These are phyloP conservation scores for Oceanites oceanicus DNA, from an alignment of 2,113 vertebrate genomes.

Conservation along the genomic window DNA sequence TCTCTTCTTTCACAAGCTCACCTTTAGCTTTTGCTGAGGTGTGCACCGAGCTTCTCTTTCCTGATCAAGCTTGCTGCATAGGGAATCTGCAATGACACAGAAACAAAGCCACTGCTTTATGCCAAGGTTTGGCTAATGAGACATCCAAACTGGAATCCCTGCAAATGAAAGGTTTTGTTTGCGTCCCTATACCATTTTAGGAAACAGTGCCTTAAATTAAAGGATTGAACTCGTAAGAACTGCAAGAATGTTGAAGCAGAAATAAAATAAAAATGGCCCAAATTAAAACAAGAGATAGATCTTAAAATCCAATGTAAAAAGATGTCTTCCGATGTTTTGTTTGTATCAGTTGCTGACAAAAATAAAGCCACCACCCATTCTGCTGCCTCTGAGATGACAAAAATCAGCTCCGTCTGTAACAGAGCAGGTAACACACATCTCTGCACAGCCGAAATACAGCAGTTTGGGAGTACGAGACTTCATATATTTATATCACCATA, in stretches of 20 bases:
- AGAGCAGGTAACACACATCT: neutral
- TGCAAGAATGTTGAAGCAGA: neutral
- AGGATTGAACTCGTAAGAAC: neutral
- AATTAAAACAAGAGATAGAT: neutral
- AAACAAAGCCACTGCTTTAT: slow-evolving; percentile 16
- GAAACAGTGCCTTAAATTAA: neutral
- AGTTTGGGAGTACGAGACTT: neutral
- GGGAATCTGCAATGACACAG: slow-evolving; percentile 86
- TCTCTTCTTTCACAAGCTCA: slow-evolving; percentile 44
- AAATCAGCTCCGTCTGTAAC: neutral
- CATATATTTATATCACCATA: slow-evolving; percentile 14
- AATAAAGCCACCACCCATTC: neutral
- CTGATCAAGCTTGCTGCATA: slow-evolving; percentile 95
- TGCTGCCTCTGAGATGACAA: neutral
- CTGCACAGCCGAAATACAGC: neutral
- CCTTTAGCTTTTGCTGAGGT: slow-evolving; percentile 94
- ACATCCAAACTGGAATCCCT: neutral
- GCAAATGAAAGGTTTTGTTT: neutral
- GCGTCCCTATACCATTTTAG: neutral
- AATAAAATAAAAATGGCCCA: neutral
- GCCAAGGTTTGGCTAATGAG: neutral
- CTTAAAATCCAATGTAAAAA: neutral
- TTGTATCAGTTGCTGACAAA: neutral
- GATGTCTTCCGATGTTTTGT: neutral
- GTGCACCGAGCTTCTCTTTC: slow-evolving; percentile 94